A percentile compares a stretch with the other conserved stretches of the same genome.
Conservation (phyloP, 1,140 invertebrate species). For the Sitobion miscanthi region DNA sequence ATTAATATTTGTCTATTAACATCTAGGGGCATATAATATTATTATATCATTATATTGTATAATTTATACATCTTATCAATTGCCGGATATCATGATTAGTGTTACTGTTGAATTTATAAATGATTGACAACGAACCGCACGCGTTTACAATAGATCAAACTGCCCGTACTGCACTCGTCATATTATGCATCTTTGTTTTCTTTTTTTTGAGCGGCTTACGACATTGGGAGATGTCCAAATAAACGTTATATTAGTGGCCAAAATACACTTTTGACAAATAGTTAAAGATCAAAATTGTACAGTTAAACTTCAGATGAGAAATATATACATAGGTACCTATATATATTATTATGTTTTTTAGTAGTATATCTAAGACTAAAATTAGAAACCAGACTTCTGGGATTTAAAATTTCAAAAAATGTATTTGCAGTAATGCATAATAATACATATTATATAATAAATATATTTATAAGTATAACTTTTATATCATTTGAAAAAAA, state of each 20-base stretch:
- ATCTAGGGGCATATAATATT: neutral
- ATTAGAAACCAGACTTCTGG: neutral
- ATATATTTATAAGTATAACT: neutral
- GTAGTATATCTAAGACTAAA: neutral
- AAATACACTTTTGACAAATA: conserved; percentile 51
- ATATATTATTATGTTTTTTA: neutral
- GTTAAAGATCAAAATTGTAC: conserved; percentile 23
- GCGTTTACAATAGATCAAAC: neutral
- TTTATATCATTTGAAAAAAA: neutral
- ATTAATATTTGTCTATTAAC: neutral
- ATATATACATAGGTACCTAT: neutral
- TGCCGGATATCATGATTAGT: neutral
- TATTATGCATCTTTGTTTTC: neutral
- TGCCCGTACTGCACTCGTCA: neutral
- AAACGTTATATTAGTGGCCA: conserved; percentile 35
- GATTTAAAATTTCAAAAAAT: neutral
- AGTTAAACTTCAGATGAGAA: conserved; percentile 3
- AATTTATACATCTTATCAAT: neutral
- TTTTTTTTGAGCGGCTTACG: neutral
- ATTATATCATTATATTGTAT: neutral
- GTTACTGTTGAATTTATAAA: neutral
- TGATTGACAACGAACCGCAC: neutral
- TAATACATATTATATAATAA: neutral
- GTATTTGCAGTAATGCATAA: neutral
- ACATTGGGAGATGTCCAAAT: conserved; percentile 45